Evolutionary conservation across 1,140 invertebrate genomes (phyloP).

Genomic region (Asbolus verrucosus): DNA sequence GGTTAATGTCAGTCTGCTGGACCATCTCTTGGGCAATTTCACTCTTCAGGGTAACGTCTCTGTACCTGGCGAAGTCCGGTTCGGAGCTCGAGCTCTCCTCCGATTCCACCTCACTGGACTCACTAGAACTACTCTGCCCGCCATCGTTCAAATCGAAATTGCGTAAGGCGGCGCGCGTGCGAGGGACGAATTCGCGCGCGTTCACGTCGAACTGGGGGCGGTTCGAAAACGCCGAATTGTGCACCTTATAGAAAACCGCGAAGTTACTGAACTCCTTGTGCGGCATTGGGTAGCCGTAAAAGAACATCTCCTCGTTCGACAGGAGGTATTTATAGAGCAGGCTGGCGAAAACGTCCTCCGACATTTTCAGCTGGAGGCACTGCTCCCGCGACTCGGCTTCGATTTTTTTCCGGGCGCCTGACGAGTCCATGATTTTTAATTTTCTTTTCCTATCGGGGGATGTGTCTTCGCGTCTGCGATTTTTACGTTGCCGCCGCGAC

Average conservation of each 20-base stretch:
- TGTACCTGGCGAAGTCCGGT: slow-evolving; percentile 44
- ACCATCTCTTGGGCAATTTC: no score
- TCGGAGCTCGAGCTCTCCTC: slow-evolving; percentile 61
- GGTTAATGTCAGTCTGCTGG: no score
- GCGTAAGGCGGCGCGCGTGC: slow-evolving; percentile 72
- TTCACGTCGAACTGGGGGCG: slow-evolving; percentile 70
- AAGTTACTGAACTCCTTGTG: slow-evolving; percentile 69
- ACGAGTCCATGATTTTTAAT: not conserved
- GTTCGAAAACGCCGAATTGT: slow-evolving; percentile 14
- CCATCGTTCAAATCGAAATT: no score
- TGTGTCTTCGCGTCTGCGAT: slow-evolving; percentile 59
- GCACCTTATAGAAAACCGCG: slow-evolving; percentile 73
- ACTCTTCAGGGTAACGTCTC: no score
- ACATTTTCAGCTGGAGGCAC: no score
- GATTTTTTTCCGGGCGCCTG: no score
- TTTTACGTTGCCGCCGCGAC: slow-evolving; percentile 58
- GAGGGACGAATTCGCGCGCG: slow-evolving; percentile 74
- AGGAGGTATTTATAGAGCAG: no score
- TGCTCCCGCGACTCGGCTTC: slow-evolving; percentile 2
- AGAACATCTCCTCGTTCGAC: no score
- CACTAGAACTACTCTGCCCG: slow-evolving; percentile 69
- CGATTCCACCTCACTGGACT: slow-evolving; percentile 60
- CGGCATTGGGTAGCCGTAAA: slow-evolving; percentile 81
- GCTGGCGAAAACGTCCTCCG: no score
- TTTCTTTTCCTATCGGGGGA: slow-evolving; percentile 41